Evolutionary conservation across 1,140 invertebrate genomes (phyloP), one percentile per base, ranked within the genome.

Genomic region (Coptotermes formosanus): DNA sequence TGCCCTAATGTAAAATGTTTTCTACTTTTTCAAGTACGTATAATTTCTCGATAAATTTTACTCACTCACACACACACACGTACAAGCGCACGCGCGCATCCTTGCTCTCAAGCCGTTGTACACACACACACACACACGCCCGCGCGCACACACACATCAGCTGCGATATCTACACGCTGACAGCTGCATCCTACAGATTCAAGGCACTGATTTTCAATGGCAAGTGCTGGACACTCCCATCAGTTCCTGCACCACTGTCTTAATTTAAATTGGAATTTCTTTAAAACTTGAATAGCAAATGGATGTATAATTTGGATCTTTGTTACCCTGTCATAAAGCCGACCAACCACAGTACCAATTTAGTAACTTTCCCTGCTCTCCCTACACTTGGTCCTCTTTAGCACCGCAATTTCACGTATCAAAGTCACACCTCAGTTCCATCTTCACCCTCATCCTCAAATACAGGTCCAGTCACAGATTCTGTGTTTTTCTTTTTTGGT

Each of bases 381-480:
- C 19, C 21, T 55, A 55, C 19, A 16, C 14, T 55, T 55, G 52
- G 52, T 55, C 52, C 52, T 19, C 14, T 55, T 21, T 55, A 55
- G 52, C 52, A 55, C 52, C 52, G 21, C 19, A 21, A 55, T 55
- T 21, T n/a, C 64, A 52, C 92, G 90, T 4, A 21, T 55, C 19
- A 16, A 48, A 4, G 14, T 75, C 64, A 96, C 91, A 97, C 96
- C 92, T 97, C 96, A 88, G 96, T 97, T 75, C 96, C 96, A 88
- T 97, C 96, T 89, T 97, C 96, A 21, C 95, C 95, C 91, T 97
- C 96, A 89, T 97, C 96, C 89, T 97, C 95, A 88, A 96, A 96
- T 81, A 96, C 90, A 48, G 95, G 95, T 87, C 92, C 86, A 1
- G 82, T 30, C 64, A 82, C 44, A 25, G 83, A 92, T 93, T 93